phyloP scores from a whole-genome alignment of 1,140 invertebrate species.

The Drosophila murphyi region DNA sequence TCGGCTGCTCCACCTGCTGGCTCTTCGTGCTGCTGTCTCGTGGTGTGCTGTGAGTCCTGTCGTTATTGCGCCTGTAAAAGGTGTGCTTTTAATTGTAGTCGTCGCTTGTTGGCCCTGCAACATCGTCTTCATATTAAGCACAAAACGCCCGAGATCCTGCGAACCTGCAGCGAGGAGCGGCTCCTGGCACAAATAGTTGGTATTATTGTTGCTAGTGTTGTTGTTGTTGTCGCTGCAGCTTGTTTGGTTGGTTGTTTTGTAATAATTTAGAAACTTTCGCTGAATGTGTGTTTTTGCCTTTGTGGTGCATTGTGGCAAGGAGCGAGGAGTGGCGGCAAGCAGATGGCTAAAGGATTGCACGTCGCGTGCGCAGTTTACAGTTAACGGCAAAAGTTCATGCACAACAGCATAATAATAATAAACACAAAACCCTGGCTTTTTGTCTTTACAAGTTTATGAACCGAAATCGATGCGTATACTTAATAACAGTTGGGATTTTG shows the following conservation, averaged over 20 bases:
- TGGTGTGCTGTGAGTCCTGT: background rate
- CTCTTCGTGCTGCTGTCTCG: background rate
- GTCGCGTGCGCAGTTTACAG: constrained; percentile 55
- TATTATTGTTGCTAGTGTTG: constrained; percentile 46
- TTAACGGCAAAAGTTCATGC: constrained; percentile 46
- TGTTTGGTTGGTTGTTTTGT: constrained; percentile 77
- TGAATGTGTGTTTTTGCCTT: constrained; percentile 74
- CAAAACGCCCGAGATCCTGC: constrained; percentile 48
- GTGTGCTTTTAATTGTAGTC: constrained; percentile 80
- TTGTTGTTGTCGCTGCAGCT: constrained; percentile 32
- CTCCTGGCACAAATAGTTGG: constrained; percentile 65
- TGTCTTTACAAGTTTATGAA: constrained; percentile 12
- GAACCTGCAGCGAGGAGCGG: constrained; percentile 43
- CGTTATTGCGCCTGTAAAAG: constrained; percentile 59
- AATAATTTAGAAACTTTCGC: constrained; percentile 82
- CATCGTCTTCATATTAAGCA: constrained; percentile 69
- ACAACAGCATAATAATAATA: constrained; percentile 26
- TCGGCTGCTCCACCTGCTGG: too few relatives aligned
- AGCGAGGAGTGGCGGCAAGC: background rate
- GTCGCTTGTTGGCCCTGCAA: constrained; percentile 37
- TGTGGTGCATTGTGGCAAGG: constrained; percentile 50
- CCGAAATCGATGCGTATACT: constrained; percentile 29
- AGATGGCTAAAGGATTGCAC: constrained; percentile 34
- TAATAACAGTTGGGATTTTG: constrained; percentile 6
- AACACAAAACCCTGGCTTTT: background rate